Evolutionary conservation across 2,797 vertebrate genomes (phyloP).

Genomic region (Arnoldichthys spilopterus): DNA sequence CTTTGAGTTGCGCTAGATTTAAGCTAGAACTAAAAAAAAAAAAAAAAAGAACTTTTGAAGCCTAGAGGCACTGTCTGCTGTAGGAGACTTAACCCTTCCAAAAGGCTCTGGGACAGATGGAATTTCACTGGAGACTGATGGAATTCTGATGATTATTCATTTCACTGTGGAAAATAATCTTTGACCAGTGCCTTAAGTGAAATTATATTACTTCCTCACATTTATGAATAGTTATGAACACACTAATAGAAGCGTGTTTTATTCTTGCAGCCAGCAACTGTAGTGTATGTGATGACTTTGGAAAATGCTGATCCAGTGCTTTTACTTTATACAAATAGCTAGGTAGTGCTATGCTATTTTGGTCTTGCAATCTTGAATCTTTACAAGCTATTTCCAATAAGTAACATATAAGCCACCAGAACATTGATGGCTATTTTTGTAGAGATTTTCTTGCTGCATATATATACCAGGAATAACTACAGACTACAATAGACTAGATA

Average conservation of each 20-base stretch:
- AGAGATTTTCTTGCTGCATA: too few species aligned
- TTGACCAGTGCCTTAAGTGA: slow-evolving; percentile 27
- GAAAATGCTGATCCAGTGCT: slow-evolving; percentile 15
- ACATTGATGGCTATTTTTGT: too few species aligned
- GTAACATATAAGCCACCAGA: too few species aligned
- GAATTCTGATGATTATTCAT: slow-evolving; percentile 33
- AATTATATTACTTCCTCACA: slow-evolving; percentile 15
- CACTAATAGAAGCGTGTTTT: slow-evolving; percentile 25
- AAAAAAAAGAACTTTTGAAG: not conserved
- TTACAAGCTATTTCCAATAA: too few species aligned
- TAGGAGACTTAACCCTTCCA: slow-evolving; percentile 2
- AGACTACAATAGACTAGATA: too few species aligned
- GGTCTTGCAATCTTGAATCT: not conserved
- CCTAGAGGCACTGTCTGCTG: slow-evolving; percentile 32
- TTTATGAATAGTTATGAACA: slow-evolving; percentile 31
- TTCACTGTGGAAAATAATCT: slow-evolving; percentile 15
- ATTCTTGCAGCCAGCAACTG: slow-evolving; percentile 20
- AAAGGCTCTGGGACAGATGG: slow-evolving; percentile 24
- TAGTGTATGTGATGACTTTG: slow-evolving; percentile 16
- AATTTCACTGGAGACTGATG: slow-evolving; percentile 40
- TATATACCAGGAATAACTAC: too few species aligned
- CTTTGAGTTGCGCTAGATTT: slow-evolving; percentile 31
- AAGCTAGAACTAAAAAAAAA: not conserved
- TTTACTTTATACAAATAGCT: slow-evolving; percentile 13
- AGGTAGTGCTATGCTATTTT: not conserved